A percentile compares a stretch with the other conserved stretches of the same genome.
phyloP scores from a whole-genome alignment of 2,113 vertebrate species.

The Perca flavescens region DNA sequence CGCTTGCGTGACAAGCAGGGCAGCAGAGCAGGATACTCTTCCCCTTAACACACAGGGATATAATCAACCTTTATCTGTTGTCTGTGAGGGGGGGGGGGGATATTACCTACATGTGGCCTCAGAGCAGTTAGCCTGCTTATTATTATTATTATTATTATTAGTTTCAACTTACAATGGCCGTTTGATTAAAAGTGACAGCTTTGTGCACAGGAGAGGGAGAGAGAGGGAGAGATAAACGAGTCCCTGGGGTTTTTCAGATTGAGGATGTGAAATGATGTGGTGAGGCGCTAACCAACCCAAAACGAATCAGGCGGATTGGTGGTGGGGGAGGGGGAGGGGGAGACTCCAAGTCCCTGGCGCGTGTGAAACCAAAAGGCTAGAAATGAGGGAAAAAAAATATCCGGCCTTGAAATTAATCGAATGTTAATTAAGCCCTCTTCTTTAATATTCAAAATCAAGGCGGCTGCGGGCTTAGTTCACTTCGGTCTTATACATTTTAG shows the following conservation, averaged over 20 bases:
- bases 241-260: slow-evolving; percentile 66
- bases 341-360: slow-evolving; percentile 42
- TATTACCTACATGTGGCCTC: slow-evolving; percentile 50
- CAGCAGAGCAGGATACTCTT: slow-evolving; percentile 55
- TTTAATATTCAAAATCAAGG: slow-evolving; percentile 72
- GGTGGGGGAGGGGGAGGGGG: slow-evolving; percentile 56
- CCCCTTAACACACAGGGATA: slow-evolving; percentile 27
- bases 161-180: slow-evolving; percentile 43
- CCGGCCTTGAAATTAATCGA: slow-evolving; percentile 70
- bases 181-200: slow-evolving; percentile 69
- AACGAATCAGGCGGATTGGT: slow-evolving; percentile 72
- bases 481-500: slow-evolving; percentile 63
- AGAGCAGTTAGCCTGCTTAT: slow-evolving; percentile 52
- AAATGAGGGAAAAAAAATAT: slow-evolving; percentile 45
- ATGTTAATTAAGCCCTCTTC: slow-evolving; percentile 77
- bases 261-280: slow-evolving; percentile 72
- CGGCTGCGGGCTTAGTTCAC: slow-evolving; percentile 67
- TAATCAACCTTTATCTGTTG: slow-evolving; percentile 49
- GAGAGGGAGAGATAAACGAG: slow-evolving; percentile 43
- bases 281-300: slow-evolving; percentile 63
- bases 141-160: slow-evolving; percentile 66
- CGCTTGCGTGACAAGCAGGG: slow-evolving; percentile 67
- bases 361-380: slow-evolving; percentile 60
- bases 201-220: slow-evolving; percentile 50
- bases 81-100: background rate